Evolutionary conservation across 2,113 vertebrate species (phyloP), one percentile per base, ranked within the genome.

Genomic region (Myotis brandtii): DNA sequence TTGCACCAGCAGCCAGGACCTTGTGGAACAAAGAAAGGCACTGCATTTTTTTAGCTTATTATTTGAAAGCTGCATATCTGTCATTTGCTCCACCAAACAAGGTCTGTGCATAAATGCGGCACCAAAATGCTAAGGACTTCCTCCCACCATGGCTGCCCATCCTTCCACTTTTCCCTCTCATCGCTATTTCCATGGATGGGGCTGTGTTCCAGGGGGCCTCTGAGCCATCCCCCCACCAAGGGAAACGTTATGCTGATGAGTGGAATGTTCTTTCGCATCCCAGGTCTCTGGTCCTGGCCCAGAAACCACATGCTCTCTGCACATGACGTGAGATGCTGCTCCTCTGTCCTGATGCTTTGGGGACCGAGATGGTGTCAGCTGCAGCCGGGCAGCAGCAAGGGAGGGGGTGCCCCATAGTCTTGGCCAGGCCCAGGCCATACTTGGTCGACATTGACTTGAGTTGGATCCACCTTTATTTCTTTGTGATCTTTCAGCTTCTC

Each of bases 81-180:
- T 97, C 93, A 95, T 98, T 98, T 97, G 96, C 97, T 96, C 97
- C 93, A 92, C 20, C 40, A 93, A 93, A 97, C 96, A 48, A 18
- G 69, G 96, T 97, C 0, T 25, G 54, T 96, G 87, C 95, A 92
- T 95, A 97, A 98, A 98, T 97, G 97, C 86, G 93, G 95, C 96
- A 87, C 37, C 73, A 11, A 98, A 98, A 98, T 98, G 97, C 96
- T 96, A 96, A 97, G 97, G 95, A 95, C 95, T 97, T 96, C 96
- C 96, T 98, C 97, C 97, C 89, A 90, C 95, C 52, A 72, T 27
- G 48, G 43, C 89, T 64, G 30, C 75, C 46, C 0, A 0, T 81
- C 89, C 90, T 93, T 91, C 93, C 40, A 56, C 25, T 54, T 3
- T 59, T 48, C 67, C 62, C 72, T 52, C 93, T 85, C 67, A 6